Evolutionary conservation across 2,888 invertebrate species (phyloP).

Genomic region (Plagodis pulveraria): DNA sequence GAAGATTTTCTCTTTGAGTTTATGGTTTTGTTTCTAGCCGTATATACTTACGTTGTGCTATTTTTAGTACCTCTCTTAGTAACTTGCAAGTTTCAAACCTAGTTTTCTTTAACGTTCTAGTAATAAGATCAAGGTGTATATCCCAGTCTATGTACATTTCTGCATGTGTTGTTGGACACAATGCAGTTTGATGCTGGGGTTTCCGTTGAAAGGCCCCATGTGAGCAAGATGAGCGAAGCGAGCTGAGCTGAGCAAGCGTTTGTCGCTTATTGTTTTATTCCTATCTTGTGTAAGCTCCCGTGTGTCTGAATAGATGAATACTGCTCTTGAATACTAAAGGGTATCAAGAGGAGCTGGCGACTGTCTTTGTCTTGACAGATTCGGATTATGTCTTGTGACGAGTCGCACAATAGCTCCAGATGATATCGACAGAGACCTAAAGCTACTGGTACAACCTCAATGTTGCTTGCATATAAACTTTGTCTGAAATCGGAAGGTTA

Average conservation of each 20-base stretch:
- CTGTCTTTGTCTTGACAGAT: constrained; percentile 16
- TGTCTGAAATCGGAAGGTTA: too few species aligned
- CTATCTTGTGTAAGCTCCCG: constrained; percentile 17
- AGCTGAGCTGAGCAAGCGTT: constrained; percentile 13
- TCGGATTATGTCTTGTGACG: constrained; percentile 5
- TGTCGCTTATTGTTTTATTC: constrained; percentile 26
- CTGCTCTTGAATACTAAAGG: constrained; percentile 9
- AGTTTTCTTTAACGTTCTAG: not conserved
- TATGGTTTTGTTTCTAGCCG: not conserved
- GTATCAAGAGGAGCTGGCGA: constrained; percentile 10
- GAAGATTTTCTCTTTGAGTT: not conserved
- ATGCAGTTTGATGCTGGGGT: constrained; percentile 28
- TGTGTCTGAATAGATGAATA: constrained; percentile 13
- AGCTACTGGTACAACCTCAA: too few species aligned
- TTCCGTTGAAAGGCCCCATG: constrained; percentile 20
- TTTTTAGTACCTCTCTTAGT: too few species aligned
- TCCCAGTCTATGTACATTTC: constrained; percentile 4
- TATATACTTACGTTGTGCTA: too few species aligned
- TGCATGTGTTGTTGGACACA: constrained; percentile 18
- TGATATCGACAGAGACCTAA: not conserved
- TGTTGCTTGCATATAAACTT: too few species aligned
- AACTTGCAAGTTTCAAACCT: not conserved
- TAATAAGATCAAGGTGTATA: constrained; percentile 1
- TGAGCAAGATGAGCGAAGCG: constrained; percentile 19
- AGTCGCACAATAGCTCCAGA: not conserved